Percentiles rank a stretch among this genome's conserved stretches.
These are phyloP conservation scores for Coreoperca whiteheadi DNA, from an alignment of 2,113 vertebrate species.

Conservation along the genomic window DNA sequence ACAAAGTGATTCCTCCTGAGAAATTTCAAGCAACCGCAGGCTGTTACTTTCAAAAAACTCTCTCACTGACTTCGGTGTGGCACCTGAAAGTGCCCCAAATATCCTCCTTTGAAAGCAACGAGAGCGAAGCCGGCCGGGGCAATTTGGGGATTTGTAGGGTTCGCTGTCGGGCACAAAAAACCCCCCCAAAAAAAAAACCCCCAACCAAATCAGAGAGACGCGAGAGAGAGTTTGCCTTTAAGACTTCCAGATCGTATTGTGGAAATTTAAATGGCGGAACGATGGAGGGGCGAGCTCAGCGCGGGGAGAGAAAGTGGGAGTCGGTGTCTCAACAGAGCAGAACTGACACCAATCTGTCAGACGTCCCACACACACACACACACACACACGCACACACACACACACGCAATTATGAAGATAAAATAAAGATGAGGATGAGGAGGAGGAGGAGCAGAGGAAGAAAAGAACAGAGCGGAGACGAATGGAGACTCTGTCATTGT, in stretches of 20 bases:
- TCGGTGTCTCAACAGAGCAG: constrained; percentile 60
- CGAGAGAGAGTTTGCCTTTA: not conserved
- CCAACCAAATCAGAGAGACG: constrained; percentile 20
- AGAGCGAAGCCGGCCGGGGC: not conserved
- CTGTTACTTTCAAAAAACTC: not conserved
- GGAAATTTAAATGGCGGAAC: constrained; percentile 55
- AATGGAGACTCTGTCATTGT: constrained; percentile 59
- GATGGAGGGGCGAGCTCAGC: constrained; percentile 37
- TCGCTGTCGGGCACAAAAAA: not conserved
- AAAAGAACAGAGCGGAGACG: constrained; percentile 46
- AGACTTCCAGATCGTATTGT: constrained; percentile 14
- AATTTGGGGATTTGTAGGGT: not conserved
- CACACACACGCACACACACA: not conserved
- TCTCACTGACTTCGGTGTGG: not conserved
- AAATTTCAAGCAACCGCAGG: not conserved
- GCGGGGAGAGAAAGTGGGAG: constrained; percentile 4
- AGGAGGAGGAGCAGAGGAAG: constrained; percentile 27
- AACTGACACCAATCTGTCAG: constrained; percentile 79
- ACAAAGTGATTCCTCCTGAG: not conserved
- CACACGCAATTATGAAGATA: constrained; percentile 53
- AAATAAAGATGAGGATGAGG: constrained; percentile 57
- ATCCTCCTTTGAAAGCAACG: not conserved
- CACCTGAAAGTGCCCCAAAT: not conserved
- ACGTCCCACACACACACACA: constrained; percentile 21
- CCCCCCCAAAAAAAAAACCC: too few relatives aligned